These are phyloP conservation scores for Gulo gulo DNA, from an alignment of 2,113 vertebrate genomes.

Conservation along the genomic window DNA sequence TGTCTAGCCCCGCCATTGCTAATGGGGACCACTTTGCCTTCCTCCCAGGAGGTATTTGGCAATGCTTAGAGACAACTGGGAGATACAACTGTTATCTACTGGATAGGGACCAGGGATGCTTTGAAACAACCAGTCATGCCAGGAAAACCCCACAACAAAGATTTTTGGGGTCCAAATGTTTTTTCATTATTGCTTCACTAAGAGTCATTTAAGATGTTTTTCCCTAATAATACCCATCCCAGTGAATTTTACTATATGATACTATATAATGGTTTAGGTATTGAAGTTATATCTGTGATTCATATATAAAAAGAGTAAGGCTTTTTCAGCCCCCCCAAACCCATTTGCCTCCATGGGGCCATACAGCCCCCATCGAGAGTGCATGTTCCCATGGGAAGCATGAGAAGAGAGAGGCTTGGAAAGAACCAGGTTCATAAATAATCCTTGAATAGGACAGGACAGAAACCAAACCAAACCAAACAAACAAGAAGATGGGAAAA, in stretches of 20 bases:
- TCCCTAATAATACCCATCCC: neutral
- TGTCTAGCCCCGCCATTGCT: neutral
- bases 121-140: fast-evolving
- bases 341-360: neutral
- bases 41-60: neutral
- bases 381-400: neutral
- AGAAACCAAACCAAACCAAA: neutral
- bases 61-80: neutral
- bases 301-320: neutral
- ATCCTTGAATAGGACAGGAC: neutral
- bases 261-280: neutral
- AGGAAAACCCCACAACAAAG: neutral
- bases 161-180: no score
- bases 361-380: fast-evolving
- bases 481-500: neutral
- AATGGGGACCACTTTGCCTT: neutral
- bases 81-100: neutral
- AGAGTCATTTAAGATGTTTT: neutral
- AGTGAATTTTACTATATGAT: neutral
- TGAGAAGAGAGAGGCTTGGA: neutral
- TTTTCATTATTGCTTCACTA: neutral
- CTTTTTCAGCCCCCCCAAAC: neutral
- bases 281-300: neutral
- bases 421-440: neutral
- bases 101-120: neutral